Base-by-base conservation (phyloP, 2,113 vertebrate genomes). In the Crocuta crocuta region DNA sequence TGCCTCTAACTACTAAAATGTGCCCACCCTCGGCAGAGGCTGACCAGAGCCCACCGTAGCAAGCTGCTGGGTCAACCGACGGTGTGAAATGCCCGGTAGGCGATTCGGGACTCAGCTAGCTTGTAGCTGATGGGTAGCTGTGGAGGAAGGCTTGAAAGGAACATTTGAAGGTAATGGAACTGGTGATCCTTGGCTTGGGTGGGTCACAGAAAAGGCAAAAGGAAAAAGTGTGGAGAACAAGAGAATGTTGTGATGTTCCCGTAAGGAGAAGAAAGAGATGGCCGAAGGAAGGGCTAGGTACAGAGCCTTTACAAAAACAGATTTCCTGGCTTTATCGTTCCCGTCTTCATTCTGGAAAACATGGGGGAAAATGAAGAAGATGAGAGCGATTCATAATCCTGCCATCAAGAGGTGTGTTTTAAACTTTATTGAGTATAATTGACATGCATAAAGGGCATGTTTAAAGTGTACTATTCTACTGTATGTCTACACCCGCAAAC, bases 61-160 rank as follows among this genome's bases (percentile, higher is more conserved):
- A 50, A 71, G n/a, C n/a, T 24, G 7, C 58, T 61, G 2, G 24
- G n/a, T 35, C 33, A 6, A 16, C 11, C 16, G 12, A 53, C 31
- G 12, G 24, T 1, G 7, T 21, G 9, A 6, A 7, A 33, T 1
- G 12, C 4, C 21, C 0, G 0, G 11, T 12, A 10, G 11, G n/a
- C 28, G 48, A 74, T 61, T 16, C 11, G 0, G 19, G 58, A 11
- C 55, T 80, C 89, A 6, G 81, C 43, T 19, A 8, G 11, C 12
- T n/a, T 33, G 10, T 4, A 58, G 24, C 71, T 24, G 83, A 23
- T 1, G 3, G 19, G 33, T 19, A n/a, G 26, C 73, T 35, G n/a
- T 33, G 43, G 48, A 80, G 28, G 63, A 17, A 45, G 11, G 26
- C 12, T 13, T 4, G 28, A 48, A 43, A 66, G 70, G 17, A 66